Evolutionary conservation across 1,140 invertebrate species (phyloP).

Genomic region (Drosophila subobscura): DNA sequence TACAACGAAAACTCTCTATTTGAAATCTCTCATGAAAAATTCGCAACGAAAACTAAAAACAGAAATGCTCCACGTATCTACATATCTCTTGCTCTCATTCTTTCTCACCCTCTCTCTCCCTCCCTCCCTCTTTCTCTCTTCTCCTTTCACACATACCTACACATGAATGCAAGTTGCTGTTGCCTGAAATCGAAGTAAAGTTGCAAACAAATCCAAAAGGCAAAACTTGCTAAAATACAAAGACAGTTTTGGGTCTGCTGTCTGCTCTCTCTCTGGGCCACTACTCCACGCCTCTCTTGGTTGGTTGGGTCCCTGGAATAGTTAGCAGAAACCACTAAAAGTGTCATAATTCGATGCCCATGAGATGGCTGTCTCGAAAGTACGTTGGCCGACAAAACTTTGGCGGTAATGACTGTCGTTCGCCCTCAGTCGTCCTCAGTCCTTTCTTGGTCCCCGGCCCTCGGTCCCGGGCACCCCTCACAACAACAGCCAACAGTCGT

Average conservation of each 20-base stretch:
- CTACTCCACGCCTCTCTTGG: background rate
- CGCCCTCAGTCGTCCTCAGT: background rate
- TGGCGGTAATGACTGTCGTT: slow-evolving; percentile 72
- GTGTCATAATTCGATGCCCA: slow-evolving; percentile 83
- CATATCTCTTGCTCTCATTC: background rate
- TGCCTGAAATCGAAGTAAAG: slow-evolving; percentile 76
- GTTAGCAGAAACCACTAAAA: slow-evolving; percentile 82
- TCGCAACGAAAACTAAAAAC: background rate
- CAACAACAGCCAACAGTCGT: slow-evolving; percentile 6
- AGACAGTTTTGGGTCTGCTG: slow-evolving; percentile 40
- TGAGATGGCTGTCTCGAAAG: slow-evolving; percentile 79
- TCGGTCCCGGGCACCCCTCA: background rate
- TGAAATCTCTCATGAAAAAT: no score
- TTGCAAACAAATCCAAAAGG: slow-evolving; percentile 67
- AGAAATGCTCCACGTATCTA: background rate
- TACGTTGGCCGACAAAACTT: slow-evolving; percentile 75
- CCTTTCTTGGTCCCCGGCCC: background rate
- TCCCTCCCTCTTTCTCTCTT: background rate
- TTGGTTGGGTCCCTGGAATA: slow-evolving; percentile 36
- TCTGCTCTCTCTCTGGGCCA: slow-evolving; percentile 18
- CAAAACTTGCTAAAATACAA: slow-evolving; percentile 63
- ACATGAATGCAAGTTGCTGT: slow-evolving; percentile 43
- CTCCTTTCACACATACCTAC: background rate
- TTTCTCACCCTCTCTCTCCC: background rate
- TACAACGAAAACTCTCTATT: background rate